Percentiles rank a stretch among this genome's conserved stretches.
phyloP scores from a whole-genome alignment of 2,797 vertebrate species.

The Hemibagrus guttatus region DNA sequence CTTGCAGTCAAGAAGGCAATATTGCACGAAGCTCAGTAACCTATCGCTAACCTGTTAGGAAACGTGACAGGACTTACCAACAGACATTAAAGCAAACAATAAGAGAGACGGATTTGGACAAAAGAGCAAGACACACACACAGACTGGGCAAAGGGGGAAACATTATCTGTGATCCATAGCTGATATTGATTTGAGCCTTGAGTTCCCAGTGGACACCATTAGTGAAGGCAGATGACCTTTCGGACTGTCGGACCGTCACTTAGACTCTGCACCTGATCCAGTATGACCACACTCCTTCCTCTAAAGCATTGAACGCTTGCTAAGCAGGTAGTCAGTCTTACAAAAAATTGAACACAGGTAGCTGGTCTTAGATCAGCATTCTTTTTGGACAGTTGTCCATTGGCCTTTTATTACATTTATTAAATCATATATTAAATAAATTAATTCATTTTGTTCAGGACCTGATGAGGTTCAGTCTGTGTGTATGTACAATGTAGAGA shows the following conservation, averaged over 20 bases:
- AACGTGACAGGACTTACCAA: slow-evolving; percentile 25
- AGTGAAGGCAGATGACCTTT: slow-evolving; percentile 73
- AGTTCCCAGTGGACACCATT: slow-evolving; percentile 68
- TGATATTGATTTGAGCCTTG: slow-evolving; percentile 70
- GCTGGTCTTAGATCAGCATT: background rate
- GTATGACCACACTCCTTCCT: slow-evolving; percentile 9
- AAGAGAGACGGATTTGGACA: slow-evolving; percentile 38
- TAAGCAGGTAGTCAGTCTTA: background rate
- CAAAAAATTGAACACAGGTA: background rate
- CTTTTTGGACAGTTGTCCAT: background rate
- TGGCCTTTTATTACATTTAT: background rate
- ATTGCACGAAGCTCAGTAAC: slow-evolving; percentile 19
- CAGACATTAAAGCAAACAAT: slow-evolving; percentile 25
- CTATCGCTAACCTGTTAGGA: slow-evolving; percentile 27
- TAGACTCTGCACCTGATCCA: slow-evolving; percentile 53
- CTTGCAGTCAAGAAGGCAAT: background rate
- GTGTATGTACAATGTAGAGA: background rate
- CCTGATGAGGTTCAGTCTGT: background rate
- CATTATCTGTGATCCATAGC: slow-evolving; percentile 70
- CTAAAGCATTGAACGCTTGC: background rate
- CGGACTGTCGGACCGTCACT: slow-evolving; percentile 61
- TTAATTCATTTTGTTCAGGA: background rate
- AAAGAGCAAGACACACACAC: slow-evolving; percentile 55
- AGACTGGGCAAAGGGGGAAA: slow-evolving; percentile 59
- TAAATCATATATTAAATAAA: background rate